Percentiles rank a stretch among this genome's conserved stretches.
phyloP scores from a whole-genome alignment of 2,113 vertebrate genomes.

The Paracanthobrama guichenoti region DNA sequence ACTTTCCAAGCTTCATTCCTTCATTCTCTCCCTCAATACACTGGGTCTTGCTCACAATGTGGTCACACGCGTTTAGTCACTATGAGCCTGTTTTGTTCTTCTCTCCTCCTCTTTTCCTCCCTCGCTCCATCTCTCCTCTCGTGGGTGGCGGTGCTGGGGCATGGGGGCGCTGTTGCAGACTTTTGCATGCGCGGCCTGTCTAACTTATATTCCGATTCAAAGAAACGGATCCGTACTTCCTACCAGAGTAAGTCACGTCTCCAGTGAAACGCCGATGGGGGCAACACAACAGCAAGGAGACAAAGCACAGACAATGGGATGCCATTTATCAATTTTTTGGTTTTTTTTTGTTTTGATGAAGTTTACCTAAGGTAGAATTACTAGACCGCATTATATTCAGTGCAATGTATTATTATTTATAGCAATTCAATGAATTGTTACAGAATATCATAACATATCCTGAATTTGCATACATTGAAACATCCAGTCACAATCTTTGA shows the following conservation, averaged over 20 bases:
- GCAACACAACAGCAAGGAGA: constrained; percentile 27
- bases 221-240: constrained; percentile 99
- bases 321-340: background rate
- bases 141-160: constrained; percentile 92
- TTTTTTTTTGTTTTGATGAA: background rate
- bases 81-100: constrained; percentile 35
- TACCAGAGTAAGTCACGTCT: constrained; percentile 96
- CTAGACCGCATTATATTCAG: background rate
- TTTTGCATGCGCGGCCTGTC: constrained; percentile 99
- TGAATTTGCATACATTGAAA: constrained; percentile 3
- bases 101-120: constrained; percentile 71
- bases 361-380: background rate
- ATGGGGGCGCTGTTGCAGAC: constrained; percentile 95
- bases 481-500: constrained; percentile 34
- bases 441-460: background rate
- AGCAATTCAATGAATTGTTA: background rate
- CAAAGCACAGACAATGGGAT: constrained; percentile 22
- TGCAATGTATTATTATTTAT: background rate
- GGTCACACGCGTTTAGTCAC: constrained; percentile 47
- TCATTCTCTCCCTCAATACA: constrained; percentile 27
- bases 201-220: constrained; percentile 99
- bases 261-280: constrained; percentile 54
- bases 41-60: constrained; percentile 35
- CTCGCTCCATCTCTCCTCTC: constrained; percentile 74
- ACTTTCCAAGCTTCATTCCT: background rate